Percentiles rank a stretch among this genome's conserved stretches.
Conservation (phyloP, 1,140 invertebrate species). For the Eueides isabella region DNA sequence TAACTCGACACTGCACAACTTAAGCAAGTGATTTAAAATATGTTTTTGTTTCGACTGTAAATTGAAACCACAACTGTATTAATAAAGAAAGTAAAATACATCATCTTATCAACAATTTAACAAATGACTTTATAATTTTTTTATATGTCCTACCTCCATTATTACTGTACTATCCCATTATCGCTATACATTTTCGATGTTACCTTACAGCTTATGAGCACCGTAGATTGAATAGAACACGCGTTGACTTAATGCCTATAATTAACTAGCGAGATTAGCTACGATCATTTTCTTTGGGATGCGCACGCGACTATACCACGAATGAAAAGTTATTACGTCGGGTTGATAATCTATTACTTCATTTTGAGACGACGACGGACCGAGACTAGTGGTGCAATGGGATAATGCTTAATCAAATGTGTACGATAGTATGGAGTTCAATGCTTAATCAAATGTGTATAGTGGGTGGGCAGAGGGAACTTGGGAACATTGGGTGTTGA, state of each 20-base stretch:
- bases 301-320: slow-evolving; percentile 22
- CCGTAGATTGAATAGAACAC: slow-evolving; percentile 28
- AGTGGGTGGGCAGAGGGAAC: too few relatives aligned
- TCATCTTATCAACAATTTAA: background rate
- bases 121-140: background rate
- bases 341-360: background rate
- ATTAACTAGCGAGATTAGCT: slow-evolving; percentile 35
- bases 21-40: too few relatives aligned
- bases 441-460: too few relatives aligned
- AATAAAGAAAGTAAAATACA: background rate
- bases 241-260: slow-evolving; percentile 38
- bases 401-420: too few relatives aligned
- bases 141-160: background rate
- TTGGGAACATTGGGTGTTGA: too few relatives aligned
- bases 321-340: background rate
- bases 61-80: too few relatives aligned
- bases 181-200: slow-evolving; percentile 1
- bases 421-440: too few relatives aligned
- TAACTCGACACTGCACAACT: too few relatives aligned
- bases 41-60: too few relatives aligned
- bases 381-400: too few relatives aligned
- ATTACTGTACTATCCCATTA: background rate
- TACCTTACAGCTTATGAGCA: background rate
- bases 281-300: slow-evolving; percentile 19
- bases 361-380: background rate